Base-by-base conservation (phyloP, 1,140 invertebrate genomes). In the Odontomachus brunneus region DNA sequence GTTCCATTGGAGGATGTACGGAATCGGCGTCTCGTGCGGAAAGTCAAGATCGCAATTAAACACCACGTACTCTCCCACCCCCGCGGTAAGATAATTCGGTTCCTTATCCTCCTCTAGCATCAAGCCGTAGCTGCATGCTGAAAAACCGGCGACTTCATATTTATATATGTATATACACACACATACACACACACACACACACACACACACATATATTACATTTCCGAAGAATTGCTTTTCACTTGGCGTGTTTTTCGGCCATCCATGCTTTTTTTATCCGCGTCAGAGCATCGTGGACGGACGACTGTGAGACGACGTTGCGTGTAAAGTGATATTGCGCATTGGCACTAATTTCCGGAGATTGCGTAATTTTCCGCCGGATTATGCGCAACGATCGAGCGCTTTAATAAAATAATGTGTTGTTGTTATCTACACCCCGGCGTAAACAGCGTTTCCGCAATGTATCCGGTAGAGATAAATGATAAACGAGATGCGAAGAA, bases 31-130 rank as follows among this genome's bases (percentile, higher is more conserved):
- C 85, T 96, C 96, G 89, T 98, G 97, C 14, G 98, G 98, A 93
- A 98, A 98, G 92, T 98, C 97, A 84, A 99, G 96, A 90, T 97
- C 96, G 94, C 98, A 99, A 95, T 98, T 97, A 93, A 99, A 97
- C 78, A 98, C 96, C 57, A 97, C 97, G 91, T 97, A 96, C 82
- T 98, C 97, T 60, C 98, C 98, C 44, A 98, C 96, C 82, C 96
- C 96, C 85, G 97, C 97, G 65, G 96, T 97, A 87, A 98, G 95
- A 90, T 95, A 96, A 89, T 94, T 96, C 51, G 96, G 95, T 86
- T 95, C 92, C 86, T 95, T 94, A 78, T 95, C 95, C 84, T 96
- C 95, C 71, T 96, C 95, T 57, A 95, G 88, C 69, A 93, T 82
- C 73, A 94, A 84, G 83, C 92, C 89, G 74, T 86, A 89, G 85